phyloP scores from a whole-genome alignment of 2,113 vertebrate species.

The Panurus biarmicus region DNA sequence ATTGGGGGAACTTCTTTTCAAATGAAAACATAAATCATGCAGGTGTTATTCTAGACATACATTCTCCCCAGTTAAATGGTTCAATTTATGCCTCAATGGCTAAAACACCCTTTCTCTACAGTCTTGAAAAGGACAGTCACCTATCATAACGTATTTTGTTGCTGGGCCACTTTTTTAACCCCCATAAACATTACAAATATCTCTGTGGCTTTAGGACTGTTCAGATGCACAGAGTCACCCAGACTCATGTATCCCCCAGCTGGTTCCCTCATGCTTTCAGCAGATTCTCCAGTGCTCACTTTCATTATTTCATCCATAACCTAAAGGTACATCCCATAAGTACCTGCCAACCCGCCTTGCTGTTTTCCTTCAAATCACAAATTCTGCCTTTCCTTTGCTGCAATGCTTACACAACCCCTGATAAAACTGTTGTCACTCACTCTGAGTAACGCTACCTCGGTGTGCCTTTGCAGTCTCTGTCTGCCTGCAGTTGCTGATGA shows the following conservation, averaged over 20 bases:
- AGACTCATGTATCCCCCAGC: background rate
- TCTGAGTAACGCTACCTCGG: background rate
- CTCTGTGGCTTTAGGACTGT: background rate
- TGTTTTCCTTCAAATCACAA: background rate
- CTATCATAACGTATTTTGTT: background rate
- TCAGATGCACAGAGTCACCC: background rate
- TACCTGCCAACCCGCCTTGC: background rate
- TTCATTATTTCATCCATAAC: background rate
- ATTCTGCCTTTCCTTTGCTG: background rate
- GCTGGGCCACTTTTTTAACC: background rate
- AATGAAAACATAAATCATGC: background rate
- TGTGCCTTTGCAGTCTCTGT: background rate
- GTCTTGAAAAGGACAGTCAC: background rate
- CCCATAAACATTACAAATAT: background rate
- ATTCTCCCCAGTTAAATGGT: background rate
- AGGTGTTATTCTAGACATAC: background rate
- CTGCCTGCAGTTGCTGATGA: background rate
- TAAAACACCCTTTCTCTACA: background rate
- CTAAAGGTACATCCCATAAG: background rate
- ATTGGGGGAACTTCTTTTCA: background rate
- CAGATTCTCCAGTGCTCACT: background rate
- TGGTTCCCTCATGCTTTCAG: background rate
- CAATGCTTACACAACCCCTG: background rate
- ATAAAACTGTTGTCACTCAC: conserved; percentile 18
- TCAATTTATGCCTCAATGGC: background rate